Evolutionary conservation across 1,140 invertebrate genomes (phyloP).

Genomic region (Leptinotarsa undecemlineata): DNA sequence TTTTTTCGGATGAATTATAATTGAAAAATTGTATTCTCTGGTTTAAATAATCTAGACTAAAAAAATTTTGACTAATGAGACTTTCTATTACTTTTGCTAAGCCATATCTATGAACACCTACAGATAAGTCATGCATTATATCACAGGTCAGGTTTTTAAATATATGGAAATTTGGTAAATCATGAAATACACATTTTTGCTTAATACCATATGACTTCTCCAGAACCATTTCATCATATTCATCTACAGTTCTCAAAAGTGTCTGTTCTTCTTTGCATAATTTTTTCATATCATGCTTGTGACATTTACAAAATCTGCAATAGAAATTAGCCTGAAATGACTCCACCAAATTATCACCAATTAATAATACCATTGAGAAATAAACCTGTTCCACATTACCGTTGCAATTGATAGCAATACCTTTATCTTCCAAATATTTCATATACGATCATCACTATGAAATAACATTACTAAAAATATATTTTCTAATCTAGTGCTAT

Average conservation of each 20-base stretch:
- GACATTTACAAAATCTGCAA: slow-evolving; percentile 47
- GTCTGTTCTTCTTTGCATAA: not conserved
- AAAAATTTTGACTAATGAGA: slow-evolving; percentile 42
- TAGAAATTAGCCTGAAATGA: slow-evolving; percentile 43
- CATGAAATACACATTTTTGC: slow-evolving; percentile 37
- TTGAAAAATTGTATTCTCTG: slow-evolving; percentile 39
- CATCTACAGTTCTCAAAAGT: slow-evolving; percentile 17
- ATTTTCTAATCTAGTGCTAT: slow-evolving; percentile 25
- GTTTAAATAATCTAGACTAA: slow-evolving; percentile 44
- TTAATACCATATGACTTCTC: slow-evolving; percentile 28
- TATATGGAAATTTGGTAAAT: slow-evolving; percentile 43
- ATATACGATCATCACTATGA: slow-evolving; percentile 31
- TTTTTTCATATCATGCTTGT: not conserved
- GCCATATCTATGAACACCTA: slow-evolving; percentile 46
- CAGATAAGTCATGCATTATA: slow-evolving; percentile 49
- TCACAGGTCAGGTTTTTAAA: slow-evolving; percentile 42
- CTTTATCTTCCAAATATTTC: slow-evolving; percentile 39
- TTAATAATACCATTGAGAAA: slow-evolving; percentile 1
- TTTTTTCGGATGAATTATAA: slow-evolving; percentile 34
- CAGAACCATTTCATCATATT: slow-evolving; percentile 30
- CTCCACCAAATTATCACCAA: slow-evolving; percentile 51
- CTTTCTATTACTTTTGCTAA: slow-evolving; percentile 38
- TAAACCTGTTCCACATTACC: slow-evolving; percentile 1
- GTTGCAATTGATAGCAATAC: slow-evolving; percentile 34
- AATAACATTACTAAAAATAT: slow-evolving; percentile 26